Base-by-base conservation (phyloP, 2,797 vertebrate species). In the Orestias chungarensis region DNA sequence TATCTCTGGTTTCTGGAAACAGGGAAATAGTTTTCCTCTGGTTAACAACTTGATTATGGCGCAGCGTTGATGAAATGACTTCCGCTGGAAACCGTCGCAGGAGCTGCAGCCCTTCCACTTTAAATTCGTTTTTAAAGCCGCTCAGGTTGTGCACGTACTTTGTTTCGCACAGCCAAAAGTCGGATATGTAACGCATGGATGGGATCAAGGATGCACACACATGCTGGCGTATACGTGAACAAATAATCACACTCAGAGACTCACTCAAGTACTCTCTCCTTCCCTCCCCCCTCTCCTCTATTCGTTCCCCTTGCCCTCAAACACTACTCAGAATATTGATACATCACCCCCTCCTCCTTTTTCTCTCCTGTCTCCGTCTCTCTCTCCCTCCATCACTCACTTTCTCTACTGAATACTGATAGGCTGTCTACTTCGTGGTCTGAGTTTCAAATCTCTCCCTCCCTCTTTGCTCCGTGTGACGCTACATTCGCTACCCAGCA, bases 311-410 rank as follows among this genome's bases (percentile, higher is more conserved):
- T 93, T 94, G 93, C 94, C 93, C 94, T 95, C 94, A 95, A 95
- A 95, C 93, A 94, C 94, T 94, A 94, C 94, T 94, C 94, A 91
- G 95, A 95, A 95, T 95, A 95, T 95, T 95, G 95, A 95, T 94
- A 95, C 95, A 94, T 93, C 91, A 91, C 93, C 92, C 94, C 85
- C 90, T 89, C 89, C 88, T 80, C 80, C 78, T 68, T 80, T 84
- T 81, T 88, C 87, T 79, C 88, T 72, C 78, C 71, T 79, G 50
- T 78, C 75, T 78, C 82, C n/a, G 31, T 80, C 80, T 79, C 77
- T 79, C 77, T 91, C 91, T 91, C 91, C 87, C 93, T 93, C 93
- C 91, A 94, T 95, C 94, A 94, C 92, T 95, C 94, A 94, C 95
- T 95, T 94, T 94, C 94, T 94, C 93, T 87, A 80, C 93, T 94